Evolutionary conservation across 2,113 vertebrate genomes (phyloP).

Genomic region (Taxidea taxus): DNA sequence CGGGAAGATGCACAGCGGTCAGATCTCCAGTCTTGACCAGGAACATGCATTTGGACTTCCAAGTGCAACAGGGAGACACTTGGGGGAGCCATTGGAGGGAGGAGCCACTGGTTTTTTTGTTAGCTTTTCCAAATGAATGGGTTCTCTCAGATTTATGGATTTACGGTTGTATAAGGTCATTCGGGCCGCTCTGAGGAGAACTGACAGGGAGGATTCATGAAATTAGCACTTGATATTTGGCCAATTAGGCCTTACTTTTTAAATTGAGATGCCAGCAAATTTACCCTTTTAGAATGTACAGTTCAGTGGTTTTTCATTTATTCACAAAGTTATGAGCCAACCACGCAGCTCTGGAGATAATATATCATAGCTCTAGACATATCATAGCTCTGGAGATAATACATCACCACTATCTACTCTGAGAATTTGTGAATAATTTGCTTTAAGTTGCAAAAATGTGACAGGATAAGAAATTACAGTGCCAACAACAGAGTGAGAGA

Average conservation of each 20-base stretch:
- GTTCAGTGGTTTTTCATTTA: not conserved
- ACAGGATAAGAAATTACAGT: not conserved
- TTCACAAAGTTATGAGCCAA: not conserved
- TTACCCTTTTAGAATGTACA: not conserved
- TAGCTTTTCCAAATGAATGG: not conserved
- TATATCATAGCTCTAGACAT: not conserved
- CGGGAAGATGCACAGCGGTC: not conserved
- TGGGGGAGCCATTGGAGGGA: not conserved
- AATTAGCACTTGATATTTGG: not conserved
- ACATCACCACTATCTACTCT: not conserved
- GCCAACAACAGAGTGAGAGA: not conserved
- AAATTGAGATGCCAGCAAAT: not conserved
- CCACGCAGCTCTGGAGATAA: not conserved
- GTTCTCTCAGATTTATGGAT: not conserved
- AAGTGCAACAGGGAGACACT: fast-evolving
- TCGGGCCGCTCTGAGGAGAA: not conserved
- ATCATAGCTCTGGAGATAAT: not conserved
- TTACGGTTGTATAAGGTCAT: not conserved
- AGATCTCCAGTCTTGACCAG: not conserved
- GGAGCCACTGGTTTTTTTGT: not conserved
- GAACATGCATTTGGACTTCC: not conserved
- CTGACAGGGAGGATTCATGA: not conserved
- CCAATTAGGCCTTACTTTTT: not conserved
- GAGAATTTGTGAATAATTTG: not conserved
- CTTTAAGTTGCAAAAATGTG: not conserved